Conservation (phyloP, 2,113 vertebrate species). For the Coturnix japonica region DNA sequence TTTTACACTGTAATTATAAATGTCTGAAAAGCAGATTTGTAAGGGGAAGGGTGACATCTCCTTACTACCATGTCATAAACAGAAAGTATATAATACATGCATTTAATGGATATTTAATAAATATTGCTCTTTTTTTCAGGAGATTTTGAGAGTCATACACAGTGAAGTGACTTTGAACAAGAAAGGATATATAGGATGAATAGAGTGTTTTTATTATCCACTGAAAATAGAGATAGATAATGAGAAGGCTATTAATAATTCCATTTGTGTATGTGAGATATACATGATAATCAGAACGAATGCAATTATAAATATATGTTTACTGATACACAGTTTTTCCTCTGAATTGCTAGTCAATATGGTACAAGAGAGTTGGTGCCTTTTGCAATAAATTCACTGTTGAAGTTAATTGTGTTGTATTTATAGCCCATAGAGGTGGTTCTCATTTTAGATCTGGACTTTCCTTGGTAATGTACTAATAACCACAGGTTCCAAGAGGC, state of each 20-base stretch:
- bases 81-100: conserved; percentile 1
- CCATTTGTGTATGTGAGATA: neutral
- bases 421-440: conserved; percentile 72
- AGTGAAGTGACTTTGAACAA: neutral
- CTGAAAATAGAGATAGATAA: conserved; percentile 32
- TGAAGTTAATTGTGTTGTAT: conserved; percentile 77
- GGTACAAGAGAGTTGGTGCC: neutral
- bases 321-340: neutral
- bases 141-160: neutral
- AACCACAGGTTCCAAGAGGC: conserved; percentile 74
- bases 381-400: conserved; percentile 42
- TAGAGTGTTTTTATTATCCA: neutral
- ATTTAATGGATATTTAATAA: conserved; percentile 56
- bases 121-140: conserved; percentile 17
- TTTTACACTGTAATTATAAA: conserved; percentile 12
- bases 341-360: neutral
- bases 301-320: neutral
- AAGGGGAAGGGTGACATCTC: neutral
- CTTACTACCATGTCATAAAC: neutral
- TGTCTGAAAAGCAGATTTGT: neutral
- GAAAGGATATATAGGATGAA: neutral
- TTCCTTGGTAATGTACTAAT: conserved; percentile 75
- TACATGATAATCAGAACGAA: neutral
- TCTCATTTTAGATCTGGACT: conserved; percentile 67
- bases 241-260: conserved; percentile 13